These are phyloP conservation scores for Proisotoma minuta DNA, from an alignment of 2,888 invertebrate species.

Conservation along the genomic window DNA sequence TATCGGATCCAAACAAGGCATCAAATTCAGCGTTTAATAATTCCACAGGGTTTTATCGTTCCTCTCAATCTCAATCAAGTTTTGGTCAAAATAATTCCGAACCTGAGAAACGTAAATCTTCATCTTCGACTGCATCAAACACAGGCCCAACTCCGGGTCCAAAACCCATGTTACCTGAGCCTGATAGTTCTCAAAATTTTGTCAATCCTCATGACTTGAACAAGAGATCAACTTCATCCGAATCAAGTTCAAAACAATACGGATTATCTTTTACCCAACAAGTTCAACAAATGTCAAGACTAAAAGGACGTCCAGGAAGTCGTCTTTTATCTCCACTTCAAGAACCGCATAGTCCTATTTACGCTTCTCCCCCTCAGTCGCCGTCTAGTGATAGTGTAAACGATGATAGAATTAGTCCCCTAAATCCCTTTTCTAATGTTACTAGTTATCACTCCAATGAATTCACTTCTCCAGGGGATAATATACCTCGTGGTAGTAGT, in stretches of 20 bases:
- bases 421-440: conserved; percentile 35
- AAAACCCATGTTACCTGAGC: not conserved
- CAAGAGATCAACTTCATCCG: conserved; percentile 13
- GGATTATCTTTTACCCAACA: conserved; percentile 89
- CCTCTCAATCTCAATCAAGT: not conserved
- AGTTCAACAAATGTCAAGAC: conserved; percentile 74
- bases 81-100: conserved; percentile 51
- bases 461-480: not conserved
- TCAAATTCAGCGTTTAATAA: conserved; percentile 32
- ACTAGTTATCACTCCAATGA: conserved; percentile 14
- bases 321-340: conserved; percentile 55
- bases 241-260: conserved; percentile 31
- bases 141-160: not conserved
- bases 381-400: conserved; percentile 54
- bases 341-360: conserved; percentile 68
- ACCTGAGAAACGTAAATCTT: conserved; percentile 38
- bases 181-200: conserved; percentile 16
- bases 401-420: conserved; percentile 44
- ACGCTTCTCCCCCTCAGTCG: conserved; percentile 75
- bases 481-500: conserved; percentile 11
- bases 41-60: conserved; percentile 25
- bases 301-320: conserved; percentile 62
- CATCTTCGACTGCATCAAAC: conserved; percentile 23
- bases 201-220: too few species aligned
- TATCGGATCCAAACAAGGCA: conserved; percentile 34